These are phyloP conservation scores for Nomada goodeniana DNA, from an alignment of 2,888 invertebrate species.

Conservation along the genomic window DNA sequence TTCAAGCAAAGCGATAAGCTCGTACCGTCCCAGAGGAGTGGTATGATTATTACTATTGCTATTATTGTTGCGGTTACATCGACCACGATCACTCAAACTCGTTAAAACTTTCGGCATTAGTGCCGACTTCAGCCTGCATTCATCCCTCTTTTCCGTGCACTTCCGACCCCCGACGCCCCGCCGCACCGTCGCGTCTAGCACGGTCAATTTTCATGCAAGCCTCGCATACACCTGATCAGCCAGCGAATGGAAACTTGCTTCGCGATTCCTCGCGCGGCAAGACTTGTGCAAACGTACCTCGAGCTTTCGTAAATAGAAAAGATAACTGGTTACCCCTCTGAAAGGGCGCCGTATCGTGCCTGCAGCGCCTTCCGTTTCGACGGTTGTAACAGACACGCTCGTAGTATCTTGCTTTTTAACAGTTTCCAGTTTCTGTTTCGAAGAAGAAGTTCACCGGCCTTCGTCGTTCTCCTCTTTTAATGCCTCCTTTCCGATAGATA, in stretches of 20 bases:
- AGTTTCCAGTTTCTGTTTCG: slow-evolving; percentile 9
- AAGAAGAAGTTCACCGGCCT: too few species aligned
- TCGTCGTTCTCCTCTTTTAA: background rate
- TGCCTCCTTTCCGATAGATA: background rate
- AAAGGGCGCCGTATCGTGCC: slow-evolving; percentile 7
- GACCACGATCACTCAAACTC: slow-evolving; percentile 84
- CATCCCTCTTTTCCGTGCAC: slow-evolving; percentile 77
- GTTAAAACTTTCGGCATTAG: slow-evolving; percentile 84
- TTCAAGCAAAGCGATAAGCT: slow-evolving; percentile 78
- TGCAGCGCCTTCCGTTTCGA: slow-evolving; percentile 20
- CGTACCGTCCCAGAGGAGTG: slow-evolving; percentile 77
- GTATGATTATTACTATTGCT: slow-evolving; percentile 79
- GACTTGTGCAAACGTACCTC: slow-evolving; percentile 48
- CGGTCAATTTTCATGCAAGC: slow-evolving; percentile 49
- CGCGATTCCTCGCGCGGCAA: slow-evolving; percentile 31
- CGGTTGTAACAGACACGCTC: background rate
- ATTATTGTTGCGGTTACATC: slow-evolving; percentile 83
- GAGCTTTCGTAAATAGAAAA: slow-evolving; percentile 56
- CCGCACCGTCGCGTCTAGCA: slow-evolving; percentile 20
- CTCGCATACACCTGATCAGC: slow-evolving; percentile 43
- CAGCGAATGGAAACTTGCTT: slow-evolving; percentile 45
- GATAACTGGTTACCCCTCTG: slow-evolving; percentile 21
- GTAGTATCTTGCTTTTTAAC: slow-evolving; percentile 4
- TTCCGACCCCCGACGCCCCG: slow-evolving; percentile 56
- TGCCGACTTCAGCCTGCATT: slow-evolving; percentile 81